Evolutionary conservation across 2,888 invertebrate genomes (phyloP).

Genomic region (Cepaea hortensis): DNA sequence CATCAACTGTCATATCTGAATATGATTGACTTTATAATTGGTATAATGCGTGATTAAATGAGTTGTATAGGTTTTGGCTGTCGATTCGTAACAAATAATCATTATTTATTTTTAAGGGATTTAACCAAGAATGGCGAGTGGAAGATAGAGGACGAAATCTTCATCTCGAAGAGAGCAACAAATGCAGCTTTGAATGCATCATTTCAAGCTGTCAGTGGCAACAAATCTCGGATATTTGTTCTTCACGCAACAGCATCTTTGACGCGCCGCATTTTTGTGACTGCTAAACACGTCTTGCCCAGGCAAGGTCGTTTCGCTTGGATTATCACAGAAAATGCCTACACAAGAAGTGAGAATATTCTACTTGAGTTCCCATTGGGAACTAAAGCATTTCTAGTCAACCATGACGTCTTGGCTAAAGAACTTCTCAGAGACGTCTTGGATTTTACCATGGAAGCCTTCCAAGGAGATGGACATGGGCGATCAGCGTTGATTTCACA

Average conservation of each 20-base stretch:
- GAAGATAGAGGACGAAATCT: slow-evolving; percentile 65
- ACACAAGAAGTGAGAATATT: slow-evolving; percentile 59
- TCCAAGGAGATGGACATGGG: slow-evolving; percentile 31
- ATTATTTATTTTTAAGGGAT: slow-evolving; percentile 54
- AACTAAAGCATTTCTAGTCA: slow-evolving; percentile 62
- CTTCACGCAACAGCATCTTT: slow-evolving; percentile 66
- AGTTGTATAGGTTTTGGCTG: no score
- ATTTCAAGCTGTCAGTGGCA: slow-evolving; percentile 53
- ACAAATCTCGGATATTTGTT: slow-evolving; percentile 65
- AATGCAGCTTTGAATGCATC: slow-evolving; percentile 52
- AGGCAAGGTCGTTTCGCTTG: slow-evolving; percentile 65
- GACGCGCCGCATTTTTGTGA: slow-evolving; percentile 63
- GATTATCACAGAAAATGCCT: slow-evolving; percentile 72
- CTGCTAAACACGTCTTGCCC: slow-evolving; percentile 53
- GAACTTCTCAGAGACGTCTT: slow-evolving; percentile 67
- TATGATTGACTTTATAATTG: no score
- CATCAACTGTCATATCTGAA: no score
- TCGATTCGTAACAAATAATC: neutral
- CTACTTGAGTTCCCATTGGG: slow-evolving; percentile 65
- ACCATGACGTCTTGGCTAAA: slow-evolving; percentile 59
- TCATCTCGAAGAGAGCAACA: slow-evolving; percentile 56
- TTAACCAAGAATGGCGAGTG: slow-evolving; percentile 63
- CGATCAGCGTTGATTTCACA: slow-evolving; percentile 24
- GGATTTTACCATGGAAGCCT: slow-evolving; percentile 54
- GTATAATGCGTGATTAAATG: no score